Evolutionary conservation across 2,888 invertebrate species (phyloP), one percentile per base, ranked within the genome.

Genomic region (Drosophila lutescens): DNA sequence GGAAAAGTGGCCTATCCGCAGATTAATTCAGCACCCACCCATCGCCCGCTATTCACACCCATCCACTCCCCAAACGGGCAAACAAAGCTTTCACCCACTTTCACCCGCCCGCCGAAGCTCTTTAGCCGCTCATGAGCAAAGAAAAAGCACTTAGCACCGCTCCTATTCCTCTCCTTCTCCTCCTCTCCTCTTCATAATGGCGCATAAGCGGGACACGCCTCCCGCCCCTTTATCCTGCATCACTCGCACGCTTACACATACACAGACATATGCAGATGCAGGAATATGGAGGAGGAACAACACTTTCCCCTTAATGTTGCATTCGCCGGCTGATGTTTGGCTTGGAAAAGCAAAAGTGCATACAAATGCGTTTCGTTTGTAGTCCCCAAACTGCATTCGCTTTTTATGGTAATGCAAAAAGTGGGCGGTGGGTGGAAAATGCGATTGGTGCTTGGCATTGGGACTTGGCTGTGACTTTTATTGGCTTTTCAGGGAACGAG

Each of bases 301-400:
- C 71, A 76, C 71, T 77, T 72, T 79, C 61, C 65, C 75, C 70
- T 68, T 70, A 86, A 86, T 86, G 86, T 54, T 71, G 61, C 69
- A 58, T 58, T 74, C 57, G 71, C 32, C 36, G 59, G 49, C 65
- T 62, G 60, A 63, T 60, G 67, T 65, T 70, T 61, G 80, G 60
- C 61, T 63, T 20, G 59, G 15, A 66, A 56, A 55, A 66, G 53
- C 69, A 72, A 88, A 88, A 88, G 70, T 83, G 80, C 87, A 84
- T 75, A 70, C 74, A 86, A 86, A 80, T 77, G 88, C 88, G 71
- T 77, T 85, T 82, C 72, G 82, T 79, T 82, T 85, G 79, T 61
- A 79, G 51, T 61, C 70, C 63, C 51, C 58, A 44, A 55, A 77
- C 73, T 55, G 68, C 58, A 57, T 56, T 77, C 74, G 66, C 76